phyloP scores from a whole-genome alignment of 2,888 invertebrate species.

The Ceriagrion tenellum region DNA sequence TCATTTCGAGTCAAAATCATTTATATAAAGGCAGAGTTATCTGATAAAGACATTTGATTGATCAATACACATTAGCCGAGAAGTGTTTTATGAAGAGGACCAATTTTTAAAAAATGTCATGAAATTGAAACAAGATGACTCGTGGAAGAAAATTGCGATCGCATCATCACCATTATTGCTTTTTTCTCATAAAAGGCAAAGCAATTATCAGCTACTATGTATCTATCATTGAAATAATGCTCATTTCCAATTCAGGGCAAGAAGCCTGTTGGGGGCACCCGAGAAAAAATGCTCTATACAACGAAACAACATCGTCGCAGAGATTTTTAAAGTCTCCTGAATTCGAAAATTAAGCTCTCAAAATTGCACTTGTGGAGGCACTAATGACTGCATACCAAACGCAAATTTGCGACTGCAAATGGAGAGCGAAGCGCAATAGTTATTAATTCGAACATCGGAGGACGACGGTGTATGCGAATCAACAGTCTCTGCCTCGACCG shows the following conservation, averaged over 20 bases:
- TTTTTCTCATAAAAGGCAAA: too few relatives aligned
- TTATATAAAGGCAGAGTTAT: too few relatives aligned
- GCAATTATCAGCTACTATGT: too few relatives aligned
- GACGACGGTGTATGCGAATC: not conserved
- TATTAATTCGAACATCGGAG: slow-evolving; percentile 29
- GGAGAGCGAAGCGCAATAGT: not conserved
- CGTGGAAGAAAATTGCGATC: too few relatives aligned
- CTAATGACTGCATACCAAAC: not conserved
- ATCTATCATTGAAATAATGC: too few relatives aligned
- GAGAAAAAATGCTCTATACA: not conserved
- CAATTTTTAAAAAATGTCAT: too few relatives aligned
- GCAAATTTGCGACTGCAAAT: not conserved
- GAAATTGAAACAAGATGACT: too few relatives aligned
- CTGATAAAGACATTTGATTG: too few relatives aligned
- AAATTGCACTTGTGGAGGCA: not conserved
- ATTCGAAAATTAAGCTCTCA: not conserved
- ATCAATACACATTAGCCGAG: too few relatives aligned
- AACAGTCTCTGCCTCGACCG: slow-evolving; percentile 9
- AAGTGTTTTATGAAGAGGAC: too few relatives aligned
- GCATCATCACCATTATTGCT: too few relatives aligned
- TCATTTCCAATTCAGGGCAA: not conserved
- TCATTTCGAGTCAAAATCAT: too few relatives aligned
- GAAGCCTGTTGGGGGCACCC: not conserved
- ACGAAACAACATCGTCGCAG: not conserved
- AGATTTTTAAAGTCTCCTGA: not conserved